Conservation (phyloP, 1,140 invertebrate genomes). For the Aphelinus atriplicis region DNA sequence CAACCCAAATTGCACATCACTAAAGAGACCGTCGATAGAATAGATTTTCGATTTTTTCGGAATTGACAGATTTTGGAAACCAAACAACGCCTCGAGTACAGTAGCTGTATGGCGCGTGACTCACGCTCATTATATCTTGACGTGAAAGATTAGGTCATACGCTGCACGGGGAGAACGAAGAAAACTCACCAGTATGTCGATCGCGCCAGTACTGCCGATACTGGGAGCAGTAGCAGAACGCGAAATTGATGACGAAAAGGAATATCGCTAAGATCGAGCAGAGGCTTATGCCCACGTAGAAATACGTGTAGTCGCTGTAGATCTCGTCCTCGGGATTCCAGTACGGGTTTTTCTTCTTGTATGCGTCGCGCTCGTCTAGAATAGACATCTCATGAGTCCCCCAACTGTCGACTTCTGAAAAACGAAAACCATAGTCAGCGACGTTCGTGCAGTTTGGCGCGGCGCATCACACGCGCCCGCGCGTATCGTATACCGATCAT, state of each 20-base stretch:
- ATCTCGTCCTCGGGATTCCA: constrained; percentile 63
- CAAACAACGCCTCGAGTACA: too few relatives aligned
- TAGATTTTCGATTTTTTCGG: too few relatives aligned
- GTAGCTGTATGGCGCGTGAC: too few relatives aligned
- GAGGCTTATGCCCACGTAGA: constrained; percentile 82
- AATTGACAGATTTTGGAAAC: too few relatives aligned
- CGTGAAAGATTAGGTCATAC: too few relatives aligned
- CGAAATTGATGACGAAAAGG: constrained; percentile 79
- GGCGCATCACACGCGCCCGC: too few relatives aligned
- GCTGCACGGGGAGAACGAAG: neutral
- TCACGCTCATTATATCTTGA: too few relatives aligned
- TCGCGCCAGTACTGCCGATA: constrained; percentile 84
- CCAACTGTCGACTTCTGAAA: constrained; percentile 53
- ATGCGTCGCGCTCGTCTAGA: constrained; percentile 73
- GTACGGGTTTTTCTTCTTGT: constrained; percentile 74
- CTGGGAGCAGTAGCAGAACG: constrained; percentile 81
- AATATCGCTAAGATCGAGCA: constrained; percentile 76
- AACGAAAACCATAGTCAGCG: constrained; percentile 39
- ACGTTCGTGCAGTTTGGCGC: too few relatives aligned
- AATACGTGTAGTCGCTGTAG: constrained; percentile 75
- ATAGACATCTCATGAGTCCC: constrained; percentile 69
- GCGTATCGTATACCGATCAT: too few relatives aligned
- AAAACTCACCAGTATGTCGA: constrained; percentile 77
- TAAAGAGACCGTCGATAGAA: too few relatives aligned
- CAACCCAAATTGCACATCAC: too few relatives aligned